These are phyloP conservation scores for Bufotes viridis DNA, from an alignment of 2,797 vertebrate species.

Conservation along the genomic window DNA sequence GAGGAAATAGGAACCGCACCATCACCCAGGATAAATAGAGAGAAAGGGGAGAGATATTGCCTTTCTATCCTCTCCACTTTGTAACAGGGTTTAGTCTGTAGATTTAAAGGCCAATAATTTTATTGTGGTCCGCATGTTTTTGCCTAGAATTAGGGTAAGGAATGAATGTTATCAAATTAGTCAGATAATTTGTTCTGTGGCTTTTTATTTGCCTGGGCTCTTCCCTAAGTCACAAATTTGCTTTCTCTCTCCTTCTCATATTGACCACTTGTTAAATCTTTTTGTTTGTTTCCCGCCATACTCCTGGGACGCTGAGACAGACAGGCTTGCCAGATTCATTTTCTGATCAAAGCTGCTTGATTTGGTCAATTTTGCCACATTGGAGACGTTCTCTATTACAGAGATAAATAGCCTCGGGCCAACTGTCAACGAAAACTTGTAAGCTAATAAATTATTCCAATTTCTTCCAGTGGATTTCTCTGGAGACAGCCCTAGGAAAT, in stretches of 20 bases:
- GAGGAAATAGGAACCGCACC: not conserved
- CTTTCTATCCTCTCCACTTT: not conserved
- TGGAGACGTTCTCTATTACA: constrained; percentile 99
- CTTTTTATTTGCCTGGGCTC: constrained; percentile 73
- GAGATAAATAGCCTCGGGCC: constrained; percentile 99
- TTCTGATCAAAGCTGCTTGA: constrained; percentile 99
- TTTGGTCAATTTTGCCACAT: constrained; percentile 99
- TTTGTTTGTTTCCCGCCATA: constrained; percentile 93
- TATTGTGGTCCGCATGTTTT: not conserved
- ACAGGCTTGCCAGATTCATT: constrained; percentile 99
- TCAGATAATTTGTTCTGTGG: constrained; percentile 71
- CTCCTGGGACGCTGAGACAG: constrained; percentile 91
- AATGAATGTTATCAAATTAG: constrained; percentile 45
- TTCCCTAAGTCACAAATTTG: constrained; percentile 72
- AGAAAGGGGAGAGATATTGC: not conserved
- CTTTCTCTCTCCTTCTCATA: constrained; percentile 72
- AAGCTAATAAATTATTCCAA: constrained; percentile 99
- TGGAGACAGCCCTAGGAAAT: constrained; percentile 99
- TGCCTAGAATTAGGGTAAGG: constrained; percentile 8
- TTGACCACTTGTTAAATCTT: constrained; percentile 95
- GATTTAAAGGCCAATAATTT: constrained; percentile 21
- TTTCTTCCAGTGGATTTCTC: constrained; percentile 99
- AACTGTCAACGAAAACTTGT: constrained; percentile 99
- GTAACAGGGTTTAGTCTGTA: constrained; percentile 5
- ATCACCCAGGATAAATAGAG: constrained; percentile 5